Base-by-base conservation (phyloP, 2,113 vertebrate species). In the Phalacrocorax brasilianus region DNA sequence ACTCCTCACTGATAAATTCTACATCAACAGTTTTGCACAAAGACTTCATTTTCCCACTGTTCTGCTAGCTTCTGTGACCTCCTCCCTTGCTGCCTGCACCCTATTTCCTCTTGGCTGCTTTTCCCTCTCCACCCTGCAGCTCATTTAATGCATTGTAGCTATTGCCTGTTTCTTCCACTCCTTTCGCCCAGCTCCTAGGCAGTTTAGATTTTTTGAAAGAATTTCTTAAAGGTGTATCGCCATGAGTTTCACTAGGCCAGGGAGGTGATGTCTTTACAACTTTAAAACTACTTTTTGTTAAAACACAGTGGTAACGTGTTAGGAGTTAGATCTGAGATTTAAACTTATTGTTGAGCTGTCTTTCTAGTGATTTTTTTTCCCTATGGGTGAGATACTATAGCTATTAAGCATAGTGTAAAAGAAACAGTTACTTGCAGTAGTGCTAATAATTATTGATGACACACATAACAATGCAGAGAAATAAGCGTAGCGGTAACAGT, bases 11-110 rank as follows among this genome's bases (percentile, higher is more conserved):
- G 52, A 72, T 45, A 84, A 33, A 62, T n/a, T 62, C 40, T 92
- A 93, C 42, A 38, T 18, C 32, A 78, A 38, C 20, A 33, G 20
- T 73, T 89, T 79, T 85, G 14, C 18, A 56, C 47, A n/a, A 63
- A 87, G 81, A 81, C 42, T 79, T 89, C 10, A 72, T 95, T 88
- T 95, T 88, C 84, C 45, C 0, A 0, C 42, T 63, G 42, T 73
- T 91, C 53, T 81, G 44, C 71, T 42, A n/a, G 45, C 3, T 75
- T 58, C 62, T 88, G 53, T 91, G 81, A 91, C 74, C 77, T 95
- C 81, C 89, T 95, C 89, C 91, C 84, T 91, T 80, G 81, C 65
- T 95, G 71, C 66, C 27, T 38, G 77, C 55, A 89, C 80, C 80
- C 0, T 0, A 40, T 91, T 97, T 97, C 91, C 95, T 85, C 77